A percentile compares a stretch with the other conserved stretches of the same genome.
These are phyloP conservation scores for Aplochiton taeniatus DNA, from an alignment of 2,797 vertebrate genomes.

Conservation along the genomic window DNA sequence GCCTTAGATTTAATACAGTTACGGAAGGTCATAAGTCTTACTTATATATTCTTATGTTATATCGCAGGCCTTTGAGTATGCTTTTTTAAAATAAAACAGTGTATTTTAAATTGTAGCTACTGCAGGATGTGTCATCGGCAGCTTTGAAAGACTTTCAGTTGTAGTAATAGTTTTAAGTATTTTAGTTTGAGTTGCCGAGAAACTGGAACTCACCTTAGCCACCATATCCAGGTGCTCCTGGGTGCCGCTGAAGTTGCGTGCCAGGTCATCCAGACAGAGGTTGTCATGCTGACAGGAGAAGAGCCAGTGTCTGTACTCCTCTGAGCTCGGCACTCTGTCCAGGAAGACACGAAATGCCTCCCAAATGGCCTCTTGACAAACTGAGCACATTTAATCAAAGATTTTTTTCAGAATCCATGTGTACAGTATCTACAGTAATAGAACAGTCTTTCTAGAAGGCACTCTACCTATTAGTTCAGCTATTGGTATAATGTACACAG, in stretches of 20 bases:
- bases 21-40: no score
- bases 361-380: constrained; percentile 97
- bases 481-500: no score
- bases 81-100: no score
- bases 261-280: constrained; percentile 91
- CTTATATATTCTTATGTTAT: no score
- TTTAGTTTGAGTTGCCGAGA: not conserved
- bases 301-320: constrained; percentile 90
- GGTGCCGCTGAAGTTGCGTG: constrained; percentile 90
- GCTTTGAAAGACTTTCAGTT: not conserved
- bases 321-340: constrained; percentile 88
- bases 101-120: no score
- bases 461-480: no score
- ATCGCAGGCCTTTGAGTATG: no score
- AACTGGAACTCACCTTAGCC: constrained; percentile 76
- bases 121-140: no score
- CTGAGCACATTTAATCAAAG: constrained; percentile 63
- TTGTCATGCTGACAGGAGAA: constrained; percentile 86
- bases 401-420: not conserved
- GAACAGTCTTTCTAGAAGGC: no score
- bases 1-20: no score
- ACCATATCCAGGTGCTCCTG: constrained; percentile 90
- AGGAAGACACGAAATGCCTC: constrained; percentile 93
- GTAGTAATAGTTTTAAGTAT: not conserved
- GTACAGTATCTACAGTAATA: no score